Conservation (phyloP, 2,113 vertebrate species). For the Sylvia atricapilla region DNA sequence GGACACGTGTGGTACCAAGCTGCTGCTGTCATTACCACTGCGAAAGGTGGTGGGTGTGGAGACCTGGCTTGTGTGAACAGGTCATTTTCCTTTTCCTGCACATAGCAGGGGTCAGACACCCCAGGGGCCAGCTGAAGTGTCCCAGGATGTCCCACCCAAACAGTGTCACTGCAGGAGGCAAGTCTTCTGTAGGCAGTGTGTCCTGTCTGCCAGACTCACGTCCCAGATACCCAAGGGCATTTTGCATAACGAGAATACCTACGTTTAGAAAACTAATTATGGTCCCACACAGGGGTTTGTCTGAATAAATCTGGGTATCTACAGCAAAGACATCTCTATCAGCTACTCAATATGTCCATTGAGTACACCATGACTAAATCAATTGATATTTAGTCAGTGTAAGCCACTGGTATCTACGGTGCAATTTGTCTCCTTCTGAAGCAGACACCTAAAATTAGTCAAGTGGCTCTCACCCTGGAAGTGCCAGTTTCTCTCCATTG, state of each 20-base stretch:
- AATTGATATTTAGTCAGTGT: not conserved
- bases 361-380: not conserved
- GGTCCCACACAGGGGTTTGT: not conserved
- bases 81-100: not conserved
- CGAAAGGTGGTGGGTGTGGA: not conserved
- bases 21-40: not conserved
- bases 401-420: not conserved
- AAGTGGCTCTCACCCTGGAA: not conserved
- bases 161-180: not conserved
- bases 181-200: not conserved
- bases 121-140: not conserved
- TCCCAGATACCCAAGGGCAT: not conserved
- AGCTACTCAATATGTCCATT: not conserved
- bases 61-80: not conserved
- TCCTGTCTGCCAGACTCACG: not conserved
- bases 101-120: not conserved
- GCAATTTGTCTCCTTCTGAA: not conserved
- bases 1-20: not conserved
- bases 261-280: not conserved
- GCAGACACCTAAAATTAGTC: not conserved
- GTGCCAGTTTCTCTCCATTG: not conserved
- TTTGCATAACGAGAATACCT: not conserved
- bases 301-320: not conserved
- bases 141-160: not conserved
- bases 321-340: not conserved